A percentile compares a stretch with the other conserved stretches of the same genome.
These are phyloP conservation scores for Pemphigus obesinymphae DNA, from an alignment of 1,140 invertebrate species.

Conservation along the genomic window DNA sequence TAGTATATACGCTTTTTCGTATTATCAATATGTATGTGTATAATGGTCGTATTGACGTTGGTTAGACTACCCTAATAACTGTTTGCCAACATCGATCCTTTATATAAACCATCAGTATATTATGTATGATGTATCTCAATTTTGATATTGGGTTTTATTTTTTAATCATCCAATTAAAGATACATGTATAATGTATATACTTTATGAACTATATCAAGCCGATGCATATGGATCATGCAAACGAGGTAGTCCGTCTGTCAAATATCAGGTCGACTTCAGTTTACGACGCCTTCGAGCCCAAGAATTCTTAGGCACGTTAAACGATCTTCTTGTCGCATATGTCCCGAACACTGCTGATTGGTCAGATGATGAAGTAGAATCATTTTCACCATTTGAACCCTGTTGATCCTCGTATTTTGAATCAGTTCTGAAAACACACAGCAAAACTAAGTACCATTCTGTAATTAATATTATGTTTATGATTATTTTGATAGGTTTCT, in stretches of 20 bases:
- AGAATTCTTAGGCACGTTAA: slow-evolving; percentile 28
- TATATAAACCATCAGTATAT: neutral
- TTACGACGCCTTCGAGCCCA: slow-evolving; percentile 36
- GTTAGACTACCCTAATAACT: neutral
- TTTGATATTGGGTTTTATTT: neutral
- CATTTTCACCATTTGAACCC: slow-evolving; percentile 29
- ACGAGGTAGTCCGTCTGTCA: neutral
- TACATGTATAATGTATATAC: neutral
- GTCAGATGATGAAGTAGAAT: slow-evolving; percentile 4
- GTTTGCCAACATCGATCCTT: neutral
- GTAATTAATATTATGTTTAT: no score
- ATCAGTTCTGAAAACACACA: slow-evolving; percentile 11
- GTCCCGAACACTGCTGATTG: slow-evolving; percentile 19
- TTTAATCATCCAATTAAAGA: neutral
- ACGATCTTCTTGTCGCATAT: slow-evolving; percentile 8
- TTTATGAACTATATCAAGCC: neutral
- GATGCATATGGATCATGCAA: neutral
- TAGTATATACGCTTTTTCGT: neutral
- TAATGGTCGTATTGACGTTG: no score
- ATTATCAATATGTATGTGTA: neutral
- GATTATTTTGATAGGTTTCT: no score
- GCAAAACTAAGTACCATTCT: no score
- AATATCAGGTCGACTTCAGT: slow-evolving; percentile 36
- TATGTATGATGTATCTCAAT: neutral
- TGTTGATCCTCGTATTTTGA: slow-evolving; percentile 34